phyloP scores from a whole-genome alignment of 1,140 invertebrate species.

The Nebria ingens region DNA sequence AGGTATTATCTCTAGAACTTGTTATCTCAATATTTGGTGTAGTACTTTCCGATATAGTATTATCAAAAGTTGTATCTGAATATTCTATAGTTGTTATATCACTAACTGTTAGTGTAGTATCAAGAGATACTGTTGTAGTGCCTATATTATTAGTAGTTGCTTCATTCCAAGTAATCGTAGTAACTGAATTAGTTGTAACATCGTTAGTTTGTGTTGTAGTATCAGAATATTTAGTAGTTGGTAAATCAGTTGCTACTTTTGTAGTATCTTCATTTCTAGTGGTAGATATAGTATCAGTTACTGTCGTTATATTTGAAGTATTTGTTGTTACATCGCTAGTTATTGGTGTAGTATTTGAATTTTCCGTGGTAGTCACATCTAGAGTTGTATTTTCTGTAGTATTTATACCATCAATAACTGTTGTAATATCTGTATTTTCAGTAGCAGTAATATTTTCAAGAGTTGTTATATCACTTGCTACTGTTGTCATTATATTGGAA shows the following conservation, averaged over 20 bases:
- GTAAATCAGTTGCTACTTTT: background rate
- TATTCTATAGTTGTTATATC: background rate
- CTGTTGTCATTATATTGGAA: too few species aligned
- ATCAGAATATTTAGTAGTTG: background rate
- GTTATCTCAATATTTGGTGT: background rate
- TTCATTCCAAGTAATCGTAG: background rate
- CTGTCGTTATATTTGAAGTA: background rate
- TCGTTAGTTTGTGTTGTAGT: background rate
- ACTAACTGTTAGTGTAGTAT: background rate
- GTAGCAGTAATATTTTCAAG: too few species aligned
- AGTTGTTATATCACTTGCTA: too few species aligned
- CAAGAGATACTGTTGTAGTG: background rate
- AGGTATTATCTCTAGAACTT: too few species aligned
- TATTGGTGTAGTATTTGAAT: background rate
- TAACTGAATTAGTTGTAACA: background rate
- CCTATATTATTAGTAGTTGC: background rate
- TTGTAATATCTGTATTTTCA: too few species aligned
- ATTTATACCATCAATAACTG: too few species aligned
- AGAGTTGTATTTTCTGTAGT: too few species aligned
- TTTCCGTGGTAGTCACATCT: too few species aligned
- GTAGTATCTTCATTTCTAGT: background rate
- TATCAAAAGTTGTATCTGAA: background rate
- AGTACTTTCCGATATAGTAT: background rate
- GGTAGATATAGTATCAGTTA: too few species aligned
- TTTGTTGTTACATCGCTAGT: background rate